A percentile compares a stretch with the other conserved stretches of the same genome.
Evolutionary conservation across 1,140 invertebrate genomes (phyloP).

Genomic region (Ceratosolen fusciceps): DNA sequence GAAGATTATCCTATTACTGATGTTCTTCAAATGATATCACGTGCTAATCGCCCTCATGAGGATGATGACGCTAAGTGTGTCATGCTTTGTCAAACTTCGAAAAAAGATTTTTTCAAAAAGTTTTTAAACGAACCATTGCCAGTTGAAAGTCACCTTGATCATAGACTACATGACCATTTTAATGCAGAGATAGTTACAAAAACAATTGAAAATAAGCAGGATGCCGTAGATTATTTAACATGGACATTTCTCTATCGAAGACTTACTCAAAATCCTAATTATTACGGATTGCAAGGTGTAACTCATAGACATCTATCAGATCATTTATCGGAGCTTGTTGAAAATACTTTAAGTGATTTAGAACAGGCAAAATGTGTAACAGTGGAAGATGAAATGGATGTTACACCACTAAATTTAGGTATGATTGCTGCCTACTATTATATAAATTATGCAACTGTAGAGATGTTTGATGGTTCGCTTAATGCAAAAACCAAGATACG

Average conservation of each 20-base stretch:
- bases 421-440: slow-evolving; percentile 99
- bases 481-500: slow-evolving; percentile 98
- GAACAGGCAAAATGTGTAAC: slow-evolving; percentile 99
- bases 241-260: slow-evolving; percentile 99
- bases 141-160: slow-evolving; percentile 97
- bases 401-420: slow-evolving; percentile 94
- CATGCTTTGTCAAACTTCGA: slow-evolving; percentile 96
- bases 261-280: slow-evolving; percentile 99
- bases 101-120: slow-evolving; percentile 99
- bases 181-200: slow-evolving; percentile 99
- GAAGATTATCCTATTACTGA: slow-evolving; percentile 99
- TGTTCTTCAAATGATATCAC: slow-evolving; percentile 97
- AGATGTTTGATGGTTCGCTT: slow-evolving; percentile 96
- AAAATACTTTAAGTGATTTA: slow-evolving; percentile 94
- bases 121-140: slow-evolving; percentile 98
- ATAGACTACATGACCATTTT: slow-evolving; percentile 98
- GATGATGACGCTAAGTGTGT: slow-evolving; percentile 98
- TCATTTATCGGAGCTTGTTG: slow-evolving; percentile 98
- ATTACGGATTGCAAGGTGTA: slow-evolving; percentile 97
- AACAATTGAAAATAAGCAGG: slow-evolving; percentile 99
- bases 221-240: slow-evolving; percentile 98
- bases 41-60: slow-evolving; percentile 89
- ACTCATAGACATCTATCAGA: slow-evolving; percentile 97
- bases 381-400: slow-evolving; percentile 98
- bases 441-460: slow-evolving; percentile 99